Conservation (phyloP, 2,113 vertebrate genomes). For the Dromas ardeola region DNA sequence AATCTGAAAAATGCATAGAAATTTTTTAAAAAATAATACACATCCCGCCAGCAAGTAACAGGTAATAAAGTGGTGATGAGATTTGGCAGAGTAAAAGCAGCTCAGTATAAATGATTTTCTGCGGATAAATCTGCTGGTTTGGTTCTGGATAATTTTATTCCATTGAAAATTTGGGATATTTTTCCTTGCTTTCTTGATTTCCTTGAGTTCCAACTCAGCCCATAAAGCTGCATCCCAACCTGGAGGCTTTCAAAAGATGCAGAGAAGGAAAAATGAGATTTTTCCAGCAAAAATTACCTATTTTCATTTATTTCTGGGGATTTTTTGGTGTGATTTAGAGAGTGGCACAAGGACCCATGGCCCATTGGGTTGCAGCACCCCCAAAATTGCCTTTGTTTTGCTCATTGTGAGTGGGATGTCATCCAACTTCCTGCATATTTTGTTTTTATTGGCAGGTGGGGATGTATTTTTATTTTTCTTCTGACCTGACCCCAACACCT, state of each 20-base stretch:
- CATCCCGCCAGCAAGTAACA: accelerated
- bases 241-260: accelerated
- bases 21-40: not conserved
- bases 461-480: not conserved
- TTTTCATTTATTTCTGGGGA: not conserved
- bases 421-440: not conserved
- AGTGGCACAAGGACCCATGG: accelerated
- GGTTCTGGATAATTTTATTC: too few relatives aligned
- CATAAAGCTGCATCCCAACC: not conserved
- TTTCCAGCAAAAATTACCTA: not conserved
- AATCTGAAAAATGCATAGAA: not conserved
- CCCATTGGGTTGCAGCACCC: not conserved
- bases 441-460: not conserved
- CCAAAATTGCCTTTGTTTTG: not conserved
- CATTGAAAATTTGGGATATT: not conserved
- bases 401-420: not conserved
- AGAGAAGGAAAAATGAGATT: not conserved
- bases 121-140: not conserved
- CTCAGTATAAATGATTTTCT: not conserved
- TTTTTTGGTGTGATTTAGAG: not conserved
- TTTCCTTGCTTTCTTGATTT: not conserved
- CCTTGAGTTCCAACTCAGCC: not conserved
- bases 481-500: not conserved
- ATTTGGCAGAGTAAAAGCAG: not conserved
- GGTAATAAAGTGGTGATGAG: not conserved